These are phyloP conservation scores for Lamprotornis superbus DNA, from an alignment of 2,113 vertebrate species.

Conservation along the genomic window DNA sequence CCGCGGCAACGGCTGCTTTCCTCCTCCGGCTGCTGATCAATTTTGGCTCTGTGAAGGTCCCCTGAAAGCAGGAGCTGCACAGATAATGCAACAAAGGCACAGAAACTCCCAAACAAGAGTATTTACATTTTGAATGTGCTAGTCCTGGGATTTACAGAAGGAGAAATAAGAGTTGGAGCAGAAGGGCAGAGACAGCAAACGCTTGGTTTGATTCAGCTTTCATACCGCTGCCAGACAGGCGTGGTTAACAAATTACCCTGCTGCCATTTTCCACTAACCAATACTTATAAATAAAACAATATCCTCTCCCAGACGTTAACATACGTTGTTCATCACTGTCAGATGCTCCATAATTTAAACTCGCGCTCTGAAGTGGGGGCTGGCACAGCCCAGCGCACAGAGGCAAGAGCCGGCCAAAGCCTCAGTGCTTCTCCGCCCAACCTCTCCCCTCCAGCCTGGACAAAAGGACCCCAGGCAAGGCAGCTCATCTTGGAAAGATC, in stretches of 20 bases:
- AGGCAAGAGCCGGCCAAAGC: not conserved
- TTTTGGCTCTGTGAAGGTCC: constrained; percentile 51
- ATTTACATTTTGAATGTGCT: not conserved
- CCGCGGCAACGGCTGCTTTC: constrained; percentile 60
- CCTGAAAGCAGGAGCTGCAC: constrained; percentile 47
- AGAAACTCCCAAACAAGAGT: not conserved
- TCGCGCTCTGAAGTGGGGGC: accelerated
- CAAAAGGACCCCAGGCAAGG: not conserved
- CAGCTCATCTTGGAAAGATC: not conserved
- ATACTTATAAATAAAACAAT: constrained; percentile 3
- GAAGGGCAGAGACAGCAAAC: not conserved
- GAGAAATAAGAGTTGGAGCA: not conserved
- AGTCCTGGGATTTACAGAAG: not conserved
- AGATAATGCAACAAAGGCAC: constrained; percentile 26
- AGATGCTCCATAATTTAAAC: not conserved
- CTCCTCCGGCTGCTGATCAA: constrained; percentile 61
- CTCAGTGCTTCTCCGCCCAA: not conserved
- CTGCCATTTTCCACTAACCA: not conserved
- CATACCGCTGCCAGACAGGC: not conserved
- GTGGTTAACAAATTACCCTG: not conserved
- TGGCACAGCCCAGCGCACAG: not conserved
- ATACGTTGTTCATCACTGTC: not conserved
- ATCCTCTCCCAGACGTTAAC: not conserved
- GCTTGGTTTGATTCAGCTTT: not conserved
- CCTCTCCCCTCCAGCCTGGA: not conserved